phyloP scores from a whole-genome alignment of 2,888 invertebrate genomes.

The Steinernema hermaphroditum region DNA sequence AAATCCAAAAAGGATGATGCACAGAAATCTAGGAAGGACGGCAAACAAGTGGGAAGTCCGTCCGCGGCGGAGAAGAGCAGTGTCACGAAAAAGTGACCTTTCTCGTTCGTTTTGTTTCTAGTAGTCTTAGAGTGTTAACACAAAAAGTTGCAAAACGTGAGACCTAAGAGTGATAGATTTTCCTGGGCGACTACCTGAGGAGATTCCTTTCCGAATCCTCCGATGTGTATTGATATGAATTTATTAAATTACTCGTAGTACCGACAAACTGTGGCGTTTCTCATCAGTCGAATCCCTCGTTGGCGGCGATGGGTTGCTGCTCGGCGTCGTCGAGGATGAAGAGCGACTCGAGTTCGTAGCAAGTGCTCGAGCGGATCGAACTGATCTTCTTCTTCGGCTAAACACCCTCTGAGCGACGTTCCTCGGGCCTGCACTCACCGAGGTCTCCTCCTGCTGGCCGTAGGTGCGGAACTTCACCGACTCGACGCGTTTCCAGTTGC shows the following conservation, averaged over 20 bases:
- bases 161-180: no score
- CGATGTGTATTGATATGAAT: constrained; percentile 11
- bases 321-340: constrained; percentile 30
- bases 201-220: no score
- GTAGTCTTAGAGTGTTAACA: no score
- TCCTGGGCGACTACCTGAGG: no score
- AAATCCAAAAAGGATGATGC: no score
- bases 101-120: no score
- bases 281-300: background rate
- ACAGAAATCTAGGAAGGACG: no score
- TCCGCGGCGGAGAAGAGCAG: no score
- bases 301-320: background rate
- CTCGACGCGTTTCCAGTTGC: constrained; percentile 51
- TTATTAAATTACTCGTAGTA: constrained; percentile 2
- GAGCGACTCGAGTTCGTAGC: constrained; percentile 37
- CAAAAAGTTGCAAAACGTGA: no score
- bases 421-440: background rate
- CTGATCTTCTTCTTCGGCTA: constrained; percentile 30
- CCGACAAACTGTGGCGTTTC: background rate
- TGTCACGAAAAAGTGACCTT: no score
- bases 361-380: constrained; percentile 38
- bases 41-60: no score
- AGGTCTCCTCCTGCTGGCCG: constrained; percentile 32
- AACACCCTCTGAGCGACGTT: background rate
- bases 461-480: constrained; percentile 51